Percentiles rank a stretch among this genome's conserved stretches.
Conservation (phyloP, 2,113 vertebrate species). For the Silurus asotus region DNA sequence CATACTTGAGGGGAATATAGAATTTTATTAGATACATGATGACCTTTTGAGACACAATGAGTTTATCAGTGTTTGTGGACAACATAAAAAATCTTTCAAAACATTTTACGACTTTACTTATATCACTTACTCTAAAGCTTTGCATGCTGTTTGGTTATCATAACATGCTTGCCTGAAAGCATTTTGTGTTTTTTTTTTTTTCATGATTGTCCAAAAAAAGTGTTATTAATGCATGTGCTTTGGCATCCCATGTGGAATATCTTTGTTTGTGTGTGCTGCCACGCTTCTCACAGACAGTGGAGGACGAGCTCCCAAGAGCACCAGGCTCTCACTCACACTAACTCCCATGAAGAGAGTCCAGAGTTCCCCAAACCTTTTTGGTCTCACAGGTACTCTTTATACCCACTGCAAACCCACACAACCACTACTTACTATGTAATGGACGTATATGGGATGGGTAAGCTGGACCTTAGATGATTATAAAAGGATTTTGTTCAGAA, state of each 20-base stretch:
- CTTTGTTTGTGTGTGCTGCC: constrained; percentile 71
- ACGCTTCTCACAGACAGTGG: constrained; percentile 82
- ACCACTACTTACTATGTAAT: neutral
- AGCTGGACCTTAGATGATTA: neutral
- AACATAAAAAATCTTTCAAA: neutral
- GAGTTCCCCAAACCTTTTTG: constrained; percentile 84
- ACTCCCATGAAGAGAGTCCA: constrained; percentile 88
- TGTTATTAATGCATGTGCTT: constrained; percentile 69
- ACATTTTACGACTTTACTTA: neutral
- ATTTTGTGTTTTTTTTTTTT: neutral
- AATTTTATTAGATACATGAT: neutral
- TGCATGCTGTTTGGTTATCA: constrained; percentile 6
- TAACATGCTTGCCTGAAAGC: constrained; percentile 18
- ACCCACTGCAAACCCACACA: neutral
- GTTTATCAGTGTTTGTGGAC: neutral
- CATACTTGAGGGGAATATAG: neutral
- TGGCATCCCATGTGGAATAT: constrained; percentile 63
- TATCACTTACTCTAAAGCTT: neutral
- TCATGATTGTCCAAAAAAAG: constrained; percentile 34
- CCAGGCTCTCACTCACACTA: constrained; percentile 85
- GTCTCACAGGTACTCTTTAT: constrained; percentile 80
- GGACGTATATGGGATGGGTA: neutral
- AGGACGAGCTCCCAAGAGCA: constrained; percentile 82
- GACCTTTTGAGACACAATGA: neutral
- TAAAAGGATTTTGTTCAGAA: neutral